A percentile compares a stretch with the other conserved stretches of the same genome.
These are phyloP conservation scores for Sussaba pulchella DNA, from an alignment of 2,888 invertebrate genomes.

Conservation along the genomic window DNA sequence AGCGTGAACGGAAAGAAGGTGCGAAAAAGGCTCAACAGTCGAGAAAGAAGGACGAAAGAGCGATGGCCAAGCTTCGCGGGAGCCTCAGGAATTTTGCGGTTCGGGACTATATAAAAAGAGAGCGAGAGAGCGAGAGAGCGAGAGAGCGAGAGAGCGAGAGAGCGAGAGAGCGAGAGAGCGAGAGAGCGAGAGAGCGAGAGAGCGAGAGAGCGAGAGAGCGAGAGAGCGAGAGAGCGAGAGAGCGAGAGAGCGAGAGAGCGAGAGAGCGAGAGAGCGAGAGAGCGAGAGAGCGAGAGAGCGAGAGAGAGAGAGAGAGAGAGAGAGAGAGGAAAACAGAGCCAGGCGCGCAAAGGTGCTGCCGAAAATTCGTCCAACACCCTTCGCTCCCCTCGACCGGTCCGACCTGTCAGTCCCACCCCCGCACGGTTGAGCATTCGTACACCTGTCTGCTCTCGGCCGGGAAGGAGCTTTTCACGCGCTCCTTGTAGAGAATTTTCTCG, in stretches of 20 bases:
- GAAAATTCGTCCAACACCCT: slow-evolving; percentile 27
- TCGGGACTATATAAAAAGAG: slow-evolving; percentile 6
- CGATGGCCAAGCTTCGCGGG: slow-evolving; percentile 19
- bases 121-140: too few species aligned
- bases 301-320: too few species aligned
- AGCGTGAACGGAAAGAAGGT: slow-evolving; percentile 46
- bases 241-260: too few species aligned
- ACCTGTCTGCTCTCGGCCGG: slow-evolving; percentile 27
- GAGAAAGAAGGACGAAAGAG: slow-evolving; percentile 42
- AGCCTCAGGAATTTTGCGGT: slow-evolving; percentile 46
- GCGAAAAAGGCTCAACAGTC: slow-evolving; percentile 57
- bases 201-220: too few species aligned
- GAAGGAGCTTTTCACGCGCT: slow-evolving; percentile 12
- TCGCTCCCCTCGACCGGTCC: neutral
- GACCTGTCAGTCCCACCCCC: neutral
- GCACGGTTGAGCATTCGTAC: neutral
- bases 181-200: too few species aligned
- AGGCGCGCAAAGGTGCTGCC: slow-evolving; percentile 26
- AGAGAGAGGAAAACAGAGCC: too few species aligned
- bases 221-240: too few species aligned
- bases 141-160: too few species aligned
- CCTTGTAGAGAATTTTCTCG: neutral
- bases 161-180: too few species aligned
- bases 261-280: too few species aligned
- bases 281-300: too few species aligned